phyloP scores from a whole-genome alignment of 2,113 vertebrate genomes.

The Taxidea taxus region DNA sequence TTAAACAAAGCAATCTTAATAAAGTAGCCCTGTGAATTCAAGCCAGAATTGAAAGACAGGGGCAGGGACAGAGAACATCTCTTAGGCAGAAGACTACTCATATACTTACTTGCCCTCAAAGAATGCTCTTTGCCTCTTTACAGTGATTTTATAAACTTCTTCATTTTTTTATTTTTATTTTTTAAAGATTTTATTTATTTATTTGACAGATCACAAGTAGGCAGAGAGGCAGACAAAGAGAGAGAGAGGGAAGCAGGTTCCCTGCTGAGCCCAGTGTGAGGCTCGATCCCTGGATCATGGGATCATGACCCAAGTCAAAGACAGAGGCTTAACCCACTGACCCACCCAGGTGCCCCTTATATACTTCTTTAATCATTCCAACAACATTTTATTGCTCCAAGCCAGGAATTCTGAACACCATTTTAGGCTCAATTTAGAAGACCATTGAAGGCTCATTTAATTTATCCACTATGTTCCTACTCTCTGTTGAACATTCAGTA shows the following conservation, averaged over 20 bases:
- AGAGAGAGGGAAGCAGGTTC: too few relatives aligned
- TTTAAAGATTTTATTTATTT: too few relatives aligned
- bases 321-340: too few relatives aligned
- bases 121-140: neutral
- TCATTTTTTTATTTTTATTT: too few relatives aligned
- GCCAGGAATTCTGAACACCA: neutral
- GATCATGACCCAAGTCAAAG: too few relatives aligned
- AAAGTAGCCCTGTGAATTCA: conserved; percentile 42
- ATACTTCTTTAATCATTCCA: neutral
- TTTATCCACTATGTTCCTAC: neutral
- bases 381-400: conserved; percentile 29
- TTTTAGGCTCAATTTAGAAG: too few relatives aligned
- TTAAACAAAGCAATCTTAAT: conserved; percentile 61
- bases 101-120: neutral
- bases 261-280: too few relatives aligned
- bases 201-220: too few relatives aligned
- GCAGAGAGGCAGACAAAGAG: too few relatives aligned
- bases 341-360: too few relatives aligned
- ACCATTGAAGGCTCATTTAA: neutral
- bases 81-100: neutral
- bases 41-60: neutral
- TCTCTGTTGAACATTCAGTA: neutral
- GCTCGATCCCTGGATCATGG: too few relatives aligned
- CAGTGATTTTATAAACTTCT: neutral
- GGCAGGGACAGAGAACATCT: conserved; percentile 1